Evolutionary conservation across 2,888 invertebrate species (phyloP).

Genomic region (Dicyrtoma fusca): DNA sequence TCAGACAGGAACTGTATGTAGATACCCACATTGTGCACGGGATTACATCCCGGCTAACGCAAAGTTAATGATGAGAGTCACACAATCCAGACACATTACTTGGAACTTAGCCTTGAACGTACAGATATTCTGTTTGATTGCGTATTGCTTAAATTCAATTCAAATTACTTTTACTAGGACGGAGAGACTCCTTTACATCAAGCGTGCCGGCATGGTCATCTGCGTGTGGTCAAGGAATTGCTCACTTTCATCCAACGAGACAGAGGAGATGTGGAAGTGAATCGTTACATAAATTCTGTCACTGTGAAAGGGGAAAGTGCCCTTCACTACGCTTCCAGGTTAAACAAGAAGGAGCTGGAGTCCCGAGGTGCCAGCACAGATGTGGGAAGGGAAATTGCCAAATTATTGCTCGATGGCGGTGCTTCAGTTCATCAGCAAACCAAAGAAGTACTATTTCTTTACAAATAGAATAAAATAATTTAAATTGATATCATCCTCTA

Average conservation of each 20-base stretch:
- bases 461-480: neutral
- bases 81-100: neutral
- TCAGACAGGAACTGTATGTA: too few relatives aligned
- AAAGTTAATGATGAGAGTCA: too few relatives aligned
- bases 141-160: too few relatives aligned
- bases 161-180: slow-evolving; percentile 64
- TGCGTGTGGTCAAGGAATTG: slow-evolving; percentile 78
- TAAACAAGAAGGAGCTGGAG: slow-evolving; percentile 78
- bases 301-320: slow-evolving; percentile 93
- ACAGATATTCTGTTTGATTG: too few relatives aligned
- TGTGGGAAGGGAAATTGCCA: slow-evolving; percentile 79
- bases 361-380: slow-evolving; percentile 48
- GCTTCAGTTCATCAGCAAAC: slow-evolving; percentile 87
- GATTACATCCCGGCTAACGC: too few relatives aligned
- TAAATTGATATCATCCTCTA: too few relatives aligned
- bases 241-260: slow-evolving; percentile 79
- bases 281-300: slow-evolving; percentile 82
- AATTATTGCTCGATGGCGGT: slow-evolving; percentile 84
- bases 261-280: slow-evolving; percentile 76
- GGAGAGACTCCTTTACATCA: slow-evolving; percentile 93
- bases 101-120: too few relatives aligned
- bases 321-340: slow-evolving; percentile 91
- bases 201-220: slow-evolving; percentile 70
- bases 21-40: too few relatives aligned
- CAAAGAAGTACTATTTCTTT: slow-evolving; percentile 63